A percentile compares a stretch with the other conserved stretches of the same genome.
Conservation (phyloP, 1,140 invertebrate species). For the Pinna nobilis region DNA sequence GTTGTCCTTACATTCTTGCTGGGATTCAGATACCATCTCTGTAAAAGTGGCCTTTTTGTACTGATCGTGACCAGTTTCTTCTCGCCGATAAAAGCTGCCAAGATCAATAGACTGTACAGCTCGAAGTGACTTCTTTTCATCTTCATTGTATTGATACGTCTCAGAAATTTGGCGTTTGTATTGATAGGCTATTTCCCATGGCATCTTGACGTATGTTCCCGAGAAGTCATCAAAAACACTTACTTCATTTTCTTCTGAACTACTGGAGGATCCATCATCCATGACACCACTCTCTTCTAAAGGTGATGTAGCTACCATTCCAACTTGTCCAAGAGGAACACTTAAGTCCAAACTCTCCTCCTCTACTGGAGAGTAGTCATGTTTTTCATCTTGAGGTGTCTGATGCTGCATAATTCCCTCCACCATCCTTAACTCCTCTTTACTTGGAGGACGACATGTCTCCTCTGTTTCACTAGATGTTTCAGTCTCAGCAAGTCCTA, state of each 20-base stretch:
- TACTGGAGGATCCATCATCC: slow-evolving; percentile 14
- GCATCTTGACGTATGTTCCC: slow-evolving; percentile 53
- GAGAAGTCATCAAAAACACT: slow-evolving; percentile 59
- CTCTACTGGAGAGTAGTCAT: no score
- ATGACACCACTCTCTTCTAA: slow-evolving; percentile 11
- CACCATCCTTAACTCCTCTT: no score
- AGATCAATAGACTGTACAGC: slow-evolving; percentile 62
- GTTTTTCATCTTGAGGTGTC: no score
- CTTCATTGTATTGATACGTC: slow-evolving; percentile 58
- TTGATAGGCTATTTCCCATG: slow-evolving; percentile 69
- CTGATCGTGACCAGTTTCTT: no score
- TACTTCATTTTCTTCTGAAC: slow-evolving; percentile 34
- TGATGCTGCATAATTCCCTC: no score
- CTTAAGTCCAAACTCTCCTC: no score
- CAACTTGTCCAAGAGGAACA: background rate
- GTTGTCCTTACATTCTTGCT: no score
- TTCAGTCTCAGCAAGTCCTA: no score
- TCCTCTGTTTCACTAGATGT: slow-evolving; percentile 25
- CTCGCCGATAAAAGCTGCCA: slow-evolving; percentile 63
- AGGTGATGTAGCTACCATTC: background rate
- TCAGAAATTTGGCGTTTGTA: slow-evolving; percentile 69
- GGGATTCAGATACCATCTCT: no score
- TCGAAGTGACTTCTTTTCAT: slow-evolving; percentile 44
- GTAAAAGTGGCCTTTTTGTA: no score
- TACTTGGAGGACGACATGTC: no score